phyloP scores from a whole-genome alignment of 1,140 invertebrate genomes.

The Pachypeltis micranthus region DNA sequence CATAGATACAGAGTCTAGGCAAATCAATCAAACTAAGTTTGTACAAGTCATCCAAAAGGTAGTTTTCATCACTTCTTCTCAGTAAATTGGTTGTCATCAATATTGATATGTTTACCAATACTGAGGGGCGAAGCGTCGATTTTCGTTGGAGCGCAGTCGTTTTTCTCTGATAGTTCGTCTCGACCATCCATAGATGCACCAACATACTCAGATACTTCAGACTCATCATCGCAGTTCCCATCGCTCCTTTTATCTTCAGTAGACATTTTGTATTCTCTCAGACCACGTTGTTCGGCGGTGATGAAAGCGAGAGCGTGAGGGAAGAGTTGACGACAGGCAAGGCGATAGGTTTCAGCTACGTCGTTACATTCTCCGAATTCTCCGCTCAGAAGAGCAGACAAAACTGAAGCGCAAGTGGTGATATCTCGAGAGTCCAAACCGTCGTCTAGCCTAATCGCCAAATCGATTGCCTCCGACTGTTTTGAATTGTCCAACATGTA shows the following conservation, averaged over 20 bases:
- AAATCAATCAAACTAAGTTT: background rate
- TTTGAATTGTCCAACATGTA: constrained; percentile 48
- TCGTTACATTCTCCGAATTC: constrained; percentile 63
- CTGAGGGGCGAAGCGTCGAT: background rate
- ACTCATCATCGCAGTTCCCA: background rate
- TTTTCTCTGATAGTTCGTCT: background rate
- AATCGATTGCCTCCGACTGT: constrained; percentile 46
- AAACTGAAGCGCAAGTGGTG: constrained; percentile 57
- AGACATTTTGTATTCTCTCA: background rate
- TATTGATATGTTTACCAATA: constrained; percentile 1
- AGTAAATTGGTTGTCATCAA: background rate
- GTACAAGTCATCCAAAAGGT: background rate
- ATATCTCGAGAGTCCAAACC: constrained; percentile 44
- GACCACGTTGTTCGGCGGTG: background rate
- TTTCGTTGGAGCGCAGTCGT: background rate
- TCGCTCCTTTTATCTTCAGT: background rate
- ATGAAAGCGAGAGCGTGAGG: constrained; percentile 57
- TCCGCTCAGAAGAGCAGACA: constrained; percentile 60
- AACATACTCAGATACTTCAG: background rate
- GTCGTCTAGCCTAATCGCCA: constrained; percentile 48
- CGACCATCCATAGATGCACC: too few relatives aligned
- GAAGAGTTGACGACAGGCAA: constrained; percentile 58
- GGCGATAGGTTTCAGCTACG: constrained; percentile 52
- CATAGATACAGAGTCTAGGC: background rate
- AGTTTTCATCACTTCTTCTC: constrained; percentile 1